A percentile compares a stretch with the other conserved stretches of the same genome.
Evolutionary conservation across 2,888 invertebrate species (phyloP).

Genomic region (Acleris sparsana): DNA sequence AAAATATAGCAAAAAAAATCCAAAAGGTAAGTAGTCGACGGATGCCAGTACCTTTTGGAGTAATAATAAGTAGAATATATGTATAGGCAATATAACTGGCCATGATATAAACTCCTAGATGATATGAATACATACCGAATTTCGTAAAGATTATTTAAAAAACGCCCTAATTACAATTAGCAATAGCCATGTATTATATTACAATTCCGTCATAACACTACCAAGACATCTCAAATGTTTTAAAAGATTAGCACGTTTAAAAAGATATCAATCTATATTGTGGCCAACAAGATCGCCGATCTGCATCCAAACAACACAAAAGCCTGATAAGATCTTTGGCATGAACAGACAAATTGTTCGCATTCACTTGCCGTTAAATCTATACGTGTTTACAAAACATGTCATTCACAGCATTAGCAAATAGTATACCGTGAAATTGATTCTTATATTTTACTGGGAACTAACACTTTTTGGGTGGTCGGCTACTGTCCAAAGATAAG

Average conservation of each 20-base stretch:
- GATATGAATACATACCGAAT: too few relatives aligned
- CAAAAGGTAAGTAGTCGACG: too few relatives aligned
- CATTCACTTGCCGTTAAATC: conserved; percentile 59
- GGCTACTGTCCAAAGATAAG: conserved; percentile 9
- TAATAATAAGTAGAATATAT: too few relatives aligned
- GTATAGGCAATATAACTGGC: too few relatives aligned
- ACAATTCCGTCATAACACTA: neutral
- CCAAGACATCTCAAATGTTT: neutral
- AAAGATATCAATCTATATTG: conserved; percentile 33
- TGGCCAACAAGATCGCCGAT: conserved; percentile 45
- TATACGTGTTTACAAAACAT: conserved; percentile 77
- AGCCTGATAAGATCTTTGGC: conserved; percentile 72
- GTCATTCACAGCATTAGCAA: conserved; percentile 64
- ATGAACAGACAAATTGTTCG: conserved; percentile 72
- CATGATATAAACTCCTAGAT: too few relatives aligned
- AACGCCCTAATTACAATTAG: too few relatives aligned
- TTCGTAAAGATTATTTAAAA: too few relatives aligned
- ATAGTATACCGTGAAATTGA: conserved; percentile 71
- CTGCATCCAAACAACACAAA: conserved; percentile 66
- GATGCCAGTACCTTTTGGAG: too few relatives aligned
- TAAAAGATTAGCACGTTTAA: conserved; percentile 24
- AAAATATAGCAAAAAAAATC: too few relatives aligned
- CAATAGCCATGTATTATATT: neutral
- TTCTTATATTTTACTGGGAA: conserved; percentile 53
- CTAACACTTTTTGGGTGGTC: conserved; percentile 44